These are phyloP conservation scores for Petrolisthes manimaculis DNA, from an alignment of 2,888 invertebrate species.

Conservation along the genomic window DNA sequence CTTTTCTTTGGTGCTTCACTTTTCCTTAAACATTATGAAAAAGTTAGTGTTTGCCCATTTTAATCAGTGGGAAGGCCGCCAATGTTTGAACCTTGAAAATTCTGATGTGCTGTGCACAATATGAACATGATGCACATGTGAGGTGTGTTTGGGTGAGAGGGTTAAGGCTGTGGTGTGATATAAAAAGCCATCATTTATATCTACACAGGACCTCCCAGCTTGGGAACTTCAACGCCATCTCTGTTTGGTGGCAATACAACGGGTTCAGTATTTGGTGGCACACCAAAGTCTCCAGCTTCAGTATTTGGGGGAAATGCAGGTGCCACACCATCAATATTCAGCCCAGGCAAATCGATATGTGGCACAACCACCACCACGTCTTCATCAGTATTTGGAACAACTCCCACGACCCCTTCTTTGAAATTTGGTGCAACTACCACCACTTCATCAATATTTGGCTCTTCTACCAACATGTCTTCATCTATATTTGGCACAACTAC, in stretches of 20 bases:
- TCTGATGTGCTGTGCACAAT: no score
- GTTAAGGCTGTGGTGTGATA: neutral
- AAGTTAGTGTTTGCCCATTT: no score
- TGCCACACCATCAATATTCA: neutral
- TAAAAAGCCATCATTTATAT: neutral
- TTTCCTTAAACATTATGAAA: no score
- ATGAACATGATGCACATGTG: no score
- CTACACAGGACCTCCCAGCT: slow-evolving; percentile 14
- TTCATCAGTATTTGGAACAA: slow-evolving; percentile 7
- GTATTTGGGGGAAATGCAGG: slow-evolving; percentile 7
- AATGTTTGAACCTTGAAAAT: no score
- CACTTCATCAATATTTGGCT: neutral
- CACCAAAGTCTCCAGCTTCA: neutral
- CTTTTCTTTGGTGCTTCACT: no score
- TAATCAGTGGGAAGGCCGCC: no score
- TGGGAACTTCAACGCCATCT: neutral
- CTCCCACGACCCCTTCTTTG: neutral
- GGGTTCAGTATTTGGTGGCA: slow-evolving; percentile 8
- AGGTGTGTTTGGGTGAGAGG: neutral
- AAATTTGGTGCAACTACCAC: neutral
- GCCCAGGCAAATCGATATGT: neutral
- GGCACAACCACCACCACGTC: neutral
- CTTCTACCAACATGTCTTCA: neutral
- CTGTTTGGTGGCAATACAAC: slow-evolving; percentile 17
- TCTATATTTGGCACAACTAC: neutral